Percentiles rank a stretch among this genome's conserved stretches.
Conservation (phyloP, 1,140 invertebrate genomes). For the Micrasema minimum region DNA sequence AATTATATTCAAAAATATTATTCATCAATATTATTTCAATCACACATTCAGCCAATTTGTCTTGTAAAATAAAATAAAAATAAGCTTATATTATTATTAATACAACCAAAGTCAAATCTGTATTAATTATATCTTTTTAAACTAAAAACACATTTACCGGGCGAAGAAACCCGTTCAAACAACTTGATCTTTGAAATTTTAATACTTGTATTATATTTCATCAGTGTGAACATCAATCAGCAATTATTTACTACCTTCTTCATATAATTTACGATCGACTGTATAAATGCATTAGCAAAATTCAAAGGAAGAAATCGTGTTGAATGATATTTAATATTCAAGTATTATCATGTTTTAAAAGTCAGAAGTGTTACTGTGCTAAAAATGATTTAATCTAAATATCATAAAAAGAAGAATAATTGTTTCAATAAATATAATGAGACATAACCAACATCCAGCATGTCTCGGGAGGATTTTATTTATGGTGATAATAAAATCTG, state of each 20-base stretch:
- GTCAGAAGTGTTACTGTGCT: neutral
- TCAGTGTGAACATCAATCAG: conserved; percentile 12
- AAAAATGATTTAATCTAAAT: conserved; percentile 13
- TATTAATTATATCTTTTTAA: too few species aligned
- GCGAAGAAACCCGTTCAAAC: neutral
- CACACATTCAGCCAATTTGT: too few species aligned
- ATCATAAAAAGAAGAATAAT: conserved; percentile 27
- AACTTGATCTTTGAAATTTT: neutral
- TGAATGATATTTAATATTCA: too few species aligned
- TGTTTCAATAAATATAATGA: conserved; percentile 31
- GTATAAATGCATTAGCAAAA: conserved; percentile 18
- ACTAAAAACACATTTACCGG: neutral
- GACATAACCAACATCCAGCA: neutral
- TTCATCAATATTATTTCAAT: too few species aligned
- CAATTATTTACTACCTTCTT: conserved; percentile 15
- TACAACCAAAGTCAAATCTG: too few species aligned
- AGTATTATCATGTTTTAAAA: too few species aligned
- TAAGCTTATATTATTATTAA: too few species aligned
- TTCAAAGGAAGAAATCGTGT: neutral
- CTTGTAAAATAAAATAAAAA: too few species aligned
- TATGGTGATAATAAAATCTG: conserved; percentile 10
- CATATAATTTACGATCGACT: conserved; percentile 18
- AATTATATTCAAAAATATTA: too few species aligned
- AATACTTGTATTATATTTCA: conserved; percentile 4
- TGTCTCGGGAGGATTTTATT: conserved; percentile 23